Evolutionary conservation across 2,888 invertebrate genomes (phyloP).

Genomic region (Lysandra coridon): DNA sequence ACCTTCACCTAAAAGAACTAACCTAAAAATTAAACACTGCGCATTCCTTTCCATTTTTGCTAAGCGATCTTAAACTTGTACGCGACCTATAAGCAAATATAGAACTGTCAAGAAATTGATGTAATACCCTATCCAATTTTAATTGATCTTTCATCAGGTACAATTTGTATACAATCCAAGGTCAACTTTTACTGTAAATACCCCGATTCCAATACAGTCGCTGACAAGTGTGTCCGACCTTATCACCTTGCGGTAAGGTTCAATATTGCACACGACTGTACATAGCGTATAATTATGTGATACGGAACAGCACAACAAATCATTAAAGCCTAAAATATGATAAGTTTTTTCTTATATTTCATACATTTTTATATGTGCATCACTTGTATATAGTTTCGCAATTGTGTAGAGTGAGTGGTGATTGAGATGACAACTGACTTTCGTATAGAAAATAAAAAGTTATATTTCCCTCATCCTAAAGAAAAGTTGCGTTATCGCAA

Average conservation of each 20-base stretch:
- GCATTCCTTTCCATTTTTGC: neutral
- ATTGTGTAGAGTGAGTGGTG: neutral
- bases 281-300: constrained; percentile 68
- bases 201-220: neutral
- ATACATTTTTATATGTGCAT: constrained; percentile 41
- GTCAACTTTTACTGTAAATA: neutral
- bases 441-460: neutral
- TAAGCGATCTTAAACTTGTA: neutral
- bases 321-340: constrained; percentile 75
- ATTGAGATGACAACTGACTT: constrained; percentile 5
- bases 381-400: constrained; percentile 30
- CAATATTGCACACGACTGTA: constrained; percentile 35
- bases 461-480: too few relatives aligned
- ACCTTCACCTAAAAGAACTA: too few relatives aligned
- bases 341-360: constrained; percentile 61
- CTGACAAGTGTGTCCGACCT: neutral
- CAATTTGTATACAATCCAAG: neutral
- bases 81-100: neutral
- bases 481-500: neutral
- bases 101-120: neutral
- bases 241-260: neutral
- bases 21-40: too few relatives aligned
- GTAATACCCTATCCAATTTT: neutral
- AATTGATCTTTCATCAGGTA: neutral
- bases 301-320: constrained; percentile 76